Percentiles rank a stretch among this genome's conserved stretches.
Conservation (phyloP, 64 coral and sea anemone genomes). For the Platygyra sinensis region DNA sequence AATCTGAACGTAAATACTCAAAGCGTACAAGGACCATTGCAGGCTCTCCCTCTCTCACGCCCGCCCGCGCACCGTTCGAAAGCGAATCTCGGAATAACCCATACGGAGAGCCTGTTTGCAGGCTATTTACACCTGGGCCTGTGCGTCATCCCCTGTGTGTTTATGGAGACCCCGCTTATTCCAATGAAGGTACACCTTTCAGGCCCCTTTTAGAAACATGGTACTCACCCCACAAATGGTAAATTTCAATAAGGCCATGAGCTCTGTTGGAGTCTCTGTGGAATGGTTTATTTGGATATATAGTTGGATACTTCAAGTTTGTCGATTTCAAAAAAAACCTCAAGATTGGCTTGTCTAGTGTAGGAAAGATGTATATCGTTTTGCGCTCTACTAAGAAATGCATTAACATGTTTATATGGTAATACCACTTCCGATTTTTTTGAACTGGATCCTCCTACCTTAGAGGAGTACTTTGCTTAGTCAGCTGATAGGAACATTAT, state of each 20-base stretch:
- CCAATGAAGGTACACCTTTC: conserved; percentile 19
- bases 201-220: conserved; percentile 18
- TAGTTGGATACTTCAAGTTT: conserved; percentile 36
- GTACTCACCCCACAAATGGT: conserved; percentile 25
- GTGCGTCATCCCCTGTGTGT: conserved; percentile 5
- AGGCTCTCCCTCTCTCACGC: too few relatives aligned
- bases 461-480: conserved; percentile 20
- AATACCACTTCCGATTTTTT: conserved; percentile 6
- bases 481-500: background rate
- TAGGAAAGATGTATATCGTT: conserved; percentile 9
- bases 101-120: too few relatives aligned
- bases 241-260: conserved; percentile 32
- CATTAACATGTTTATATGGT: conserved; percentile 33
- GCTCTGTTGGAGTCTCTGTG: conserved; percentile 28
- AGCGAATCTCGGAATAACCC: too few relatives aligned
- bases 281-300: conserved; percentile 21
- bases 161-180: conserved; percentile 12
- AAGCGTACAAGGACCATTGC: too few relatives aligned
- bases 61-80: too few relatives aligned
- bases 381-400: conserved; percentile 14
- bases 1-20: too few relatives aligned
- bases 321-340: conserved; percentile 25
- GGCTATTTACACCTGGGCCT: background rate
- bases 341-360: background rate
- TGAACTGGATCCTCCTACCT: conserved; percentile 5